A percentile compares a stretch with the other conserved stretches of the same genome.
These are phyloP conservation scores for Danaus plexippus DNA, from an alignment of 1,140 invertebrate species.

Conservation along the genomic window DNA sequence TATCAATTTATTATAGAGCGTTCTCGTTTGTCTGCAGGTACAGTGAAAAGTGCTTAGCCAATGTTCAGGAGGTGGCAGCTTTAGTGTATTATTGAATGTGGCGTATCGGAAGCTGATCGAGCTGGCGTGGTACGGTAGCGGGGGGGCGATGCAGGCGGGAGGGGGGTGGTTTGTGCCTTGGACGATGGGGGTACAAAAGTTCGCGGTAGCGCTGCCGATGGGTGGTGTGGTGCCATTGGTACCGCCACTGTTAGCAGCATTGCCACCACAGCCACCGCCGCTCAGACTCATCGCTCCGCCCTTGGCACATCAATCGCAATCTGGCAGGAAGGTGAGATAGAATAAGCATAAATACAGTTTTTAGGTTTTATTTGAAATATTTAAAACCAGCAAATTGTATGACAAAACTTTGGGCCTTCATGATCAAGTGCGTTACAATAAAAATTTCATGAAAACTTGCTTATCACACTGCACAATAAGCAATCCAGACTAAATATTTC, in stretches of 20 bases:
- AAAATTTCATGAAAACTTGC: no score
- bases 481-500: no score
- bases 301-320: slow-evolving; percentile 35
- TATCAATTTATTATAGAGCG: slow-evolving; percentile 3
- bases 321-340: slow-evolving; percentile 47
- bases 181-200: slow-evolving; percentile 61
- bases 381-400: no score
- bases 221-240: slow-evolving; percentile 57
- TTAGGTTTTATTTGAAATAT: no score
- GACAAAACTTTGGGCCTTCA: no score
- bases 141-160: slow-evolving; percentile 61
- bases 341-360: no score
- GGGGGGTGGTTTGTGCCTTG: slow-evolving; percentile 61
- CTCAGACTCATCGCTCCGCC: slow-evolving; percentile 53
- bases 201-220: slow-evolving; percentile 61
- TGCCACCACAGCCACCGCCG: slow-evolving; percentile 52
- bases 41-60: slow-evolving; percentile 34
- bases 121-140: slow-evolving; percentile 66
- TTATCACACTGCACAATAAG: no score
- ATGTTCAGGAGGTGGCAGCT: slow-evolving; percentile 26
- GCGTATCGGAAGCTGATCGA: slow-evolving; percentile 40
- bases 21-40: slow-evolving; percentile 46
- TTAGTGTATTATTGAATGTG: slow-evolving; percentile 41
- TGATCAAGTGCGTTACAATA: no score
- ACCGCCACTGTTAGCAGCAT: slow-evolving; percentile 51